Evolutionary conservation across 2,113 vertebrate genomes (phyloP).

Genomic region (Vicugna pacos): DNA sequence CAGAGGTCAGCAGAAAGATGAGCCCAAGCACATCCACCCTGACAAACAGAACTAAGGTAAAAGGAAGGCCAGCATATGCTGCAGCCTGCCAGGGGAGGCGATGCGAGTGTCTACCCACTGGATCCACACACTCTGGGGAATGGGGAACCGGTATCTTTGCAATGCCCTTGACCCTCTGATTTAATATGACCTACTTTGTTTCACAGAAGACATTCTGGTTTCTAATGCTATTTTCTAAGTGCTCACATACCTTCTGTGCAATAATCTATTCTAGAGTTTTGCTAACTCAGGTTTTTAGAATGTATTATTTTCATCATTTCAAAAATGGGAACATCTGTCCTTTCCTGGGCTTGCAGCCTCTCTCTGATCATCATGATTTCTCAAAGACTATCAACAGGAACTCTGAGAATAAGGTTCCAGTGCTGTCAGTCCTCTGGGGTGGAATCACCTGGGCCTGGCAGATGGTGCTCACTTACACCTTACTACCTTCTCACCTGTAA

Average conservation of each 20-base stretch:
- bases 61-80: neutral
- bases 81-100: neutral
- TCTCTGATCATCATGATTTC: neutral
- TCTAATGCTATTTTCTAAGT: neutral
- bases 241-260: neutral
- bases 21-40: neutral
- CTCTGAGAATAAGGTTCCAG: neutral
- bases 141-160: neutral
- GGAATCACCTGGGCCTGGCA: neutral
- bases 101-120: neutral
- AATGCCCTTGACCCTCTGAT: neutral
- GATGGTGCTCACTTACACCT: neutral
- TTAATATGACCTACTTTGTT: no score
- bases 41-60: neutral
- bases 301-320: neutral
- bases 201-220: neutral
- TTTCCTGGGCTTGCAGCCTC: neutral
- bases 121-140: rapidly evolving
- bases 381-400: neutral
- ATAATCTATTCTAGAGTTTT: neutral
- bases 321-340: neutral
- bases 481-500: neutral
- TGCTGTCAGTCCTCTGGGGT: neutral
- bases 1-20: neutral
- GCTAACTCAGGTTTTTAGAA: neutral